Conservation (phyloP, 2,797 vertebrate genomes). For the Pelochelys cantorii region DNA sequence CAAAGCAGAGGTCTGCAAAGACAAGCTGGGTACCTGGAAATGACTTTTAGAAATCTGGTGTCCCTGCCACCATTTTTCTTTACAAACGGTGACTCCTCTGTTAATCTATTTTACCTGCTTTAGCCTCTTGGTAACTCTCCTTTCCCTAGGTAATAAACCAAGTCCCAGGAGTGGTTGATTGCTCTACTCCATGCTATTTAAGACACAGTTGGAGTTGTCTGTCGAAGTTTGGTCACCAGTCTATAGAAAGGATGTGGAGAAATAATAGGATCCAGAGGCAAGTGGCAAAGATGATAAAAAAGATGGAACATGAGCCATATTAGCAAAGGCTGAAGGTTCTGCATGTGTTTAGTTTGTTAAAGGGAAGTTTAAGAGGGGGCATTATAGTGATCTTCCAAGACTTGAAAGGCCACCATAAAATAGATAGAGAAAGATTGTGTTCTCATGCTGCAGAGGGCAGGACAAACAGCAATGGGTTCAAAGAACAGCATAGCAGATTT, state of each 20-base stretch:
- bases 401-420: background rate
- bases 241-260: background rate
- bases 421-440: background rate
- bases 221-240: background rate
- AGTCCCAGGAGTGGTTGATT: background rate
- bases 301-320: background rate
- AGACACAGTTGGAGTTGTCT: background rate
- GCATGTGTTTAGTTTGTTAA: background rate
- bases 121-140: background rate
- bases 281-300: background rate
- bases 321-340: background rate
- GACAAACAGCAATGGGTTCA: too few relatives aligned
- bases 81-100: background rate
- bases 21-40: background rate
- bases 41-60: background rate
- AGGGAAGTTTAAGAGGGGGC: background rate
- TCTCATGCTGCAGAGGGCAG: background rate
- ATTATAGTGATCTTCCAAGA: background rate
- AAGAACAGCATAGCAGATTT: background rate
- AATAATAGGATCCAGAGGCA: background rate
- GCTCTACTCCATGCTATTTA: background rate
- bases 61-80: background rate
- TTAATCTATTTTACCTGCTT: background rate
- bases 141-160: background rate
- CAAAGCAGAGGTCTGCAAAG: background rate